These are phyloP conservation scores for Autographa gamma DNA, from an alignment of 2,888 invertebrate genomes.

Conservation along the genomic window DNA sequence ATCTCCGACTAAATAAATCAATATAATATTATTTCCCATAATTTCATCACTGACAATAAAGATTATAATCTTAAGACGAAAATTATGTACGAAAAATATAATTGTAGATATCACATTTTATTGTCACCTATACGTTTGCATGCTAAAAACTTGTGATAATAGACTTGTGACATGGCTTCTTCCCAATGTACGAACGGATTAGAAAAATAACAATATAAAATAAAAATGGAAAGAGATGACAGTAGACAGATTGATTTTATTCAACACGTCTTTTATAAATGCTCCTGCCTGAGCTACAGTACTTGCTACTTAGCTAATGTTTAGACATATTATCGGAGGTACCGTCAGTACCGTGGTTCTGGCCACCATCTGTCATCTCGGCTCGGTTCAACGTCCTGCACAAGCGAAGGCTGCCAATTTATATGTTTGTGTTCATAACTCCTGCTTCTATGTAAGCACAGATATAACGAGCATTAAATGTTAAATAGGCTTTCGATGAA, in stretches of 20 bases:
- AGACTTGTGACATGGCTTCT: not conserved
- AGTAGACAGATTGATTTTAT: too few relatives aligned
- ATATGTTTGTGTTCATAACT: slow-evolving; percentile 35
- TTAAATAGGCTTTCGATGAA: not conserved
- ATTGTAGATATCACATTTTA: not conserved
- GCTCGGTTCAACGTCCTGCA: slow-evolving; percentile 65
- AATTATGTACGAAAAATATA: not conserved
- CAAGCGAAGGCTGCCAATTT: slow-evolving; percentile 48
- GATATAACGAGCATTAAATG: not conserved
- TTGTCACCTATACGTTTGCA: not conserved
- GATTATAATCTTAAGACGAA: not conserved
- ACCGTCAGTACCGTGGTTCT: slow-evolving; percentile 58
- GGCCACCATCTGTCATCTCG: slow-evolving; percentile 70
- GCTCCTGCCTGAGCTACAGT: slow-evolving; percentile 13
- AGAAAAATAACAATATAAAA: too few relatives aligned
- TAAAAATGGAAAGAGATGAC: too few relatives aligned
- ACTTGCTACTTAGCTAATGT: slow-evolving; percentile 42
- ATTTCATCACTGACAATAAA: not conserved
- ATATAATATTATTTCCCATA: slow-evolving; percentile 1
- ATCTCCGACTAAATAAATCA: slow-evolving; percentile 1
- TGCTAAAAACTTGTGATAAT: not conserved
- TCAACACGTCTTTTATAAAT: not conserved
- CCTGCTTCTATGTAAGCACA: slow-evolving; percentile 6
- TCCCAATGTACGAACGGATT: too few relatives aligned
- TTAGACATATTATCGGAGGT: slow-evolving; percentile 45